phyloP scores from a whole-genome alignment of 2,797 vertebrate genomes.

The Somateria mollissima region DNA sequence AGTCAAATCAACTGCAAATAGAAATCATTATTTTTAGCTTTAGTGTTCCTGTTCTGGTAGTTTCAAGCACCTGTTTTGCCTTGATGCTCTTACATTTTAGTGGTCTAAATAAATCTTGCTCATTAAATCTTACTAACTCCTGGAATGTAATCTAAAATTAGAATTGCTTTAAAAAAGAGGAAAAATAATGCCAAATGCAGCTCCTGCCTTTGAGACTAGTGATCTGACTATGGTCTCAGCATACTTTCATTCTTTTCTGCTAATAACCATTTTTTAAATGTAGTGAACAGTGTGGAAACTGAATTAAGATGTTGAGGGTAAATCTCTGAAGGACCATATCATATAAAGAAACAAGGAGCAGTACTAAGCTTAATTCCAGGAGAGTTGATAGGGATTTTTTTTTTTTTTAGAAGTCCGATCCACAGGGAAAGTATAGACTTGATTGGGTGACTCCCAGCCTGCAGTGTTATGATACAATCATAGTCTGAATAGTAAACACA shows the following conservation, averaged over 20 bases:
- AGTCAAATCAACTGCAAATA: background rate
- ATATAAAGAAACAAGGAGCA: background rate
- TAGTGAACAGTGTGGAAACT: background rate
- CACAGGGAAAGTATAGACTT: background rate
- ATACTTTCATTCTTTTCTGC: background rate
- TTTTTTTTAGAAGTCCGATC: background rate
- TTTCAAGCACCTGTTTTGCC: background rate
- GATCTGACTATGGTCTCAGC: background rate
- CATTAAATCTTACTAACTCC: background rate
- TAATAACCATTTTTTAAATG: background rate
- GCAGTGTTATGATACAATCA: background rate
- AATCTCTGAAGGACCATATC: background rate
- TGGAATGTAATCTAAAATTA: background rate
- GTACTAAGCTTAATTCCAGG: background rate
- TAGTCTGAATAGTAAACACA: background rate
- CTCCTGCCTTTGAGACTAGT: background rate
- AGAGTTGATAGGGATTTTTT: background rate
- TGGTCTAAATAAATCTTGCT: background rate
- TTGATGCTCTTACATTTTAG: background rate
- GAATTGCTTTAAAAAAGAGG: background rate
- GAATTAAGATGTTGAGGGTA: background rate
- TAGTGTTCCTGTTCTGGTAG: background rate
- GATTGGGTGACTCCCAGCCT: background rate
- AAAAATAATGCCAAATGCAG: background rate
- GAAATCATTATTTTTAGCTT: background rate